Base-by-base conservation (phyloP, 2,797 vertebrate species). In the Sardinella longiceps region DNA sequence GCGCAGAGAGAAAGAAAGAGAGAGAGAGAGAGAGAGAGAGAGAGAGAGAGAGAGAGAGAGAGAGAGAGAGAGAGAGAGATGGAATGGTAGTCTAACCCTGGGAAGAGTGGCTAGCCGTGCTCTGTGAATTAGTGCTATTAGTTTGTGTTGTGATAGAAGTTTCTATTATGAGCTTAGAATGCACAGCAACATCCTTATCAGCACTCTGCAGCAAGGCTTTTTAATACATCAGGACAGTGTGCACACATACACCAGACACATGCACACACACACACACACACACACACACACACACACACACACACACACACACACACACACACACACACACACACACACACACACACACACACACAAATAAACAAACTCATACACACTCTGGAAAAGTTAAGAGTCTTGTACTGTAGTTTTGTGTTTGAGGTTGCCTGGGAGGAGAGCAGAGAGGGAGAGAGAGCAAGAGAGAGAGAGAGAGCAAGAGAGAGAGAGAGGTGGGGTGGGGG, bases 141-240 rank as follows among this genome's bases (percentile, higher is more conserved):
- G 87, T 89, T 89, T 83, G 83, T 87, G 84, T 88, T 87, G 81
- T 66, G 70, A 85, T 87, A 84, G 85, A 88, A 83, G 80, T 56
- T 82, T 80, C 45, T 80, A 88, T 89, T 87, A 90, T 89, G 86
- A 85, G 82, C 86, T 84, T 15, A 81, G 84, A 84, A 83, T 45
- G 82, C 37, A 63, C 82, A 86, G 88, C 82, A 87, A 88, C 77
- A 82, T 84, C 85, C 80, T 90, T 85, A 89, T 89, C 80, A 81
- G 81, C 74, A 83, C 70, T 83, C 82, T 58, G 70, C 84, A 63
- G 83, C 63, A 30, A 80, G 80, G 63, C 84, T 66, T 51, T 90
- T 84, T 85, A 85, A 87, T 81, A 83, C 81, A 88, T 84, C 87
- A 88, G 56, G 81, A 77, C 33, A 70, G 37, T 39, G n/a, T n/a